Percentiles rank a stretch among this genome's conserved stretches.
These are phyloP conservation scores for Pavo muticus DNA, from an alignment of 2,113 vertebrate genomes.

Conservation along the genomic window DNA sequence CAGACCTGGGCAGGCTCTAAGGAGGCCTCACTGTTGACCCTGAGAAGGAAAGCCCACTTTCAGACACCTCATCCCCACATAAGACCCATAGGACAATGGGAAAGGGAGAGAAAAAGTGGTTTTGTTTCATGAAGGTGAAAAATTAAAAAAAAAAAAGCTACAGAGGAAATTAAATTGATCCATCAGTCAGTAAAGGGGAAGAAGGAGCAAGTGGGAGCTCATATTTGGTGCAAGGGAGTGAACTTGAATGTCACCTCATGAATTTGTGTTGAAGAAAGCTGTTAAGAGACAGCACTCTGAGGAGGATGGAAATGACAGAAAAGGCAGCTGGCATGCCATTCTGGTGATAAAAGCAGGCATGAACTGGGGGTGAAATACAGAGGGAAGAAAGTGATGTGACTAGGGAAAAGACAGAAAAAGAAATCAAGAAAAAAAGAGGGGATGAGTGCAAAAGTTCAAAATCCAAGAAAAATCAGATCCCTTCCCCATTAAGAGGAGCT, in stretches of 20 bases:
- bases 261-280: neutral
- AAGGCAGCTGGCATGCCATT: rapidly evolving
- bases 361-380: rapidly evolving
- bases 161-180: neutral
- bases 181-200: neutral
- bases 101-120: neutral
- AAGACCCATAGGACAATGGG: rapidly evolving
- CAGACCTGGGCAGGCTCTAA: rapidly evolving
- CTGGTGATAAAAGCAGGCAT: neutral
- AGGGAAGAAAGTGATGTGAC: neutral
- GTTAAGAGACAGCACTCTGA: neutral
- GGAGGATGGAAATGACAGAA: neutral
- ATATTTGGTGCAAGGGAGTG: rapidly evolving
- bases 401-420: neutral
- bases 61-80: rapidly evolving
- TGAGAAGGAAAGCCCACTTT: rapidly evolving
- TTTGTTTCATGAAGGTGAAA: neutral
- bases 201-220: neutral
- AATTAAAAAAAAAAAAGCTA: neutral
- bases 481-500: neutral
- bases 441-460: neutral
- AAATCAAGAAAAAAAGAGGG: neutral
- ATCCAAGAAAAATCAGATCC: neutral
- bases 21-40: neutral
- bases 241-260: neutral